Conservation (phyloP, 2,888 invertebrate species). For the Pachymerium ferrugineum region DNA sequence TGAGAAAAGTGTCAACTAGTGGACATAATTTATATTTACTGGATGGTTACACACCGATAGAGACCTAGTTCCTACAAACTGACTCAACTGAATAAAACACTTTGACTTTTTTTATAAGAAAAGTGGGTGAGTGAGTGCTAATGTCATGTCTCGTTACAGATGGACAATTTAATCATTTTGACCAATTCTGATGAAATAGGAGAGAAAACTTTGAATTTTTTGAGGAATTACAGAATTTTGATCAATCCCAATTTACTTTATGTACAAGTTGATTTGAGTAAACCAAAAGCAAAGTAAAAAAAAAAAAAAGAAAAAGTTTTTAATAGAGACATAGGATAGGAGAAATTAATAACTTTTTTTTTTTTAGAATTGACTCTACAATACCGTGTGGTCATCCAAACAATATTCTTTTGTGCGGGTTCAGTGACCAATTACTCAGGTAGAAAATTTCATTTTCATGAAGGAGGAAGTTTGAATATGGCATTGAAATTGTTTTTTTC, state of each 20-base stretch:
- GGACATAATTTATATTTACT: not conserved
- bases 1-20: not conserved
- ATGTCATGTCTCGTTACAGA: not conserved
- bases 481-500: not conserved
- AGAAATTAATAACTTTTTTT: no score
- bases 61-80: not conserved
- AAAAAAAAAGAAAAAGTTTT: not conserved
- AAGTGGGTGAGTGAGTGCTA: not conserved
- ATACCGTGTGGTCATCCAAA: conserved; percentile 33
- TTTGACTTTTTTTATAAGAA: not conserved
- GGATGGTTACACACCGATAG: not conserved
- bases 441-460: conserved; percentile 34
- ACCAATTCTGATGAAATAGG: not conserved
- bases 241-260: not conserved
- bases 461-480: not conserved
- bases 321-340: no score
- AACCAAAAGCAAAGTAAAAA: not conserved
- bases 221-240: not conserved
- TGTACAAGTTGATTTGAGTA: not conserved
- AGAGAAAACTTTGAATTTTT: not conserved
- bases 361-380: no score
- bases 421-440: conserved; percentile 50
- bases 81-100: not conserved
- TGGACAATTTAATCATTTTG: conserved; percentile 10
- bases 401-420: conserved; percentile 48